These are phyloP conservation scores for Petrolisthes manimaculis DNA, from an alignment of 2,888 invertebrate genomes.

Conservation along the genomic window DNA sequence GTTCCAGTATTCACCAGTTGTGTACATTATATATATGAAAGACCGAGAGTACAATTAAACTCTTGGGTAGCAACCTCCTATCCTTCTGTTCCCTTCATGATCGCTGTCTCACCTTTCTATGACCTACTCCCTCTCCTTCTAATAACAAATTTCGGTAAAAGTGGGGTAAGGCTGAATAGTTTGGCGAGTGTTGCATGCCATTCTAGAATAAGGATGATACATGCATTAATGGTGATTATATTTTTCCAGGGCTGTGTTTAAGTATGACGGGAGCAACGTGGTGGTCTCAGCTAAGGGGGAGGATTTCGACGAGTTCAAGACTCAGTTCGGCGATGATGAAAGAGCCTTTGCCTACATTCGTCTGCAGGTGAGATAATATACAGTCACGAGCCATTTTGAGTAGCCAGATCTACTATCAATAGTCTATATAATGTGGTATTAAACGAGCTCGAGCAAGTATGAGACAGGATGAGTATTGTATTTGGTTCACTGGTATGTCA, in stretches of 20 bases:
- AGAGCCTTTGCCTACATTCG: constrained; percentile 81
- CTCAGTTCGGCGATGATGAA: constrained; percentile 80
- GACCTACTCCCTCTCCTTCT: not conserved
- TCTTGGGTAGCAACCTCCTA: too few relatives aligned
- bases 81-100: too few relatives aligned
- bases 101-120: too few relatives aligned
- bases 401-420: too few relatives aligned
- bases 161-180: not conserved
- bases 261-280: constrained; percentile 80
- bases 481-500: too few relatives aligned
- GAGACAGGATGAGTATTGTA: too few relatives aligned
- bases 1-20: too few relatives aligned
- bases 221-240: not conserved
- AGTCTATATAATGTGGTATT: too few relatives aligned
- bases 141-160: not conserved
- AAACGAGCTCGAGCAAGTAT: too few relatives aligned
- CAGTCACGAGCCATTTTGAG: not conserved
- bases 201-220: not conserved
- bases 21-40: too few relatives aligned
- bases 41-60: too few relatives aligned
- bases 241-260: constrained; percentile 79
- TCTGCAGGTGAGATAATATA: constrained; percentile 71
- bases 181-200: not conserved
- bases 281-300: constrained; percentile 78
- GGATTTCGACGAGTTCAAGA: constrained; percentile 79